Conservation (phyloP, 2,888 invertebrate genomes). For the Stenchaetothrips biformis region DNA sequence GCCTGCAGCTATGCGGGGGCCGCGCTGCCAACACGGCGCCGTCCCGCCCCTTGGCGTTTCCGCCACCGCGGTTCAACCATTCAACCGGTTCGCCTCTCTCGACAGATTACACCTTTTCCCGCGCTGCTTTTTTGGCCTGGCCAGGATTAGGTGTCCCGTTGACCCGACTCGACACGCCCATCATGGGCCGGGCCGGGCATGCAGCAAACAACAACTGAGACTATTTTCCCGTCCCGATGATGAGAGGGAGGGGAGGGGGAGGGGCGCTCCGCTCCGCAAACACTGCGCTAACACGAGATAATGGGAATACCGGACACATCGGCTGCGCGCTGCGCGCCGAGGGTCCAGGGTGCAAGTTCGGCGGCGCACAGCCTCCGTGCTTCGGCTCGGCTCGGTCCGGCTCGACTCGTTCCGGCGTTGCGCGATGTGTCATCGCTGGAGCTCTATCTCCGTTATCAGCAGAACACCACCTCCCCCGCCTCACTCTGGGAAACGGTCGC, state of each 20-base stretch:
- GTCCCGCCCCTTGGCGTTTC: too few relatives aligned
- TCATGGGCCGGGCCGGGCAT: too few relatives aligned
- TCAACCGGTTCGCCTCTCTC: too few relatives aligned
- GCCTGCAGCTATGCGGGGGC: too few relatives aligned
- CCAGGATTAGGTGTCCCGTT: too few relatives aligned
- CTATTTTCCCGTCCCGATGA: neutral
- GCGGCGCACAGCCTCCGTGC: too few relatives aligned
- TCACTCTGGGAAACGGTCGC: neutral
- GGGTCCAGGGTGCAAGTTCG: neutral
- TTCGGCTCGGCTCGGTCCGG: too few relatives aligned
- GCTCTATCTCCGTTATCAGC: neutral
- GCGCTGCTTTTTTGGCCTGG: too few relatives aligned
- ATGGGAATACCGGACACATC: constrained; percentile 4
- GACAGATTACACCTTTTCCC: too few relatives aligned
- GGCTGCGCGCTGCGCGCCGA: neutral
- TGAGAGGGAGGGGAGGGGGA: neutral
- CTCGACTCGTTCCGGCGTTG: neutral
- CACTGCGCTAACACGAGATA: neutral
- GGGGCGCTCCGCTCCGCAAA: neutral
- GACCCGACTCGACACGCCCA: too few relatives aligned
- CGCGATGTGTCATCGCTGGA: neutral
- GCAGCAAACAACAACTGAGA: neutral
- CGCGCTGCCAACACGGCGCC: too few relatives aligned
- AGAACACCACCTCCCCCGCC: neutral
- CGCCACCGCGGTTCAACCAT: too few relatives aligned